Conservation (phyloP, 2,797 vertebrate genomes). For the Delichon dasypus region DNA sequence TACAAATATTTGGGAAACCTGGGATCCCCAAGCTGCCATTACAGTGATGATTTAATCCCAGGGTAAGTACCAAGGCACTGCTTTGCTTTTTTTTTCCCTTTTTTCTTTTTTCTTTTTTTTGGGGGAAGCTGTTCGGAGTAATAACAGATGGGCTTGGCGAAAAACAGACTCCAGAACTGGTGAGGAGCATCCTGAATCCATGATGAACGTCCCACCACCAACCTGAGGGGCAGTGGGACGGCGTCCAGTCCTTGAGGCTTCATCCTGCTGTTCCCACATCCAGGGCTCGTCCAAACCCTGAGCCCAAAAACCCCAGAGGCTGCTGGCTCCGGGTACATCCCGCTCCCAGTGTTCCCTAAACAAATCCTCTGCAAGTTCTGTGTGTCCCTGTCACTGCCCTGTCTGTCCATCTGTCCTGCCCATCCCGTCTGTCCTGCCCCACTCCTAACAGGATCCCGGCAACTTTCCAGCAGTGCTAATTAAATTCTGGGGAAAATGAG, state of each 20-base stretch:
- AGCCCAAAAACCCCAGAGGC: background rate
- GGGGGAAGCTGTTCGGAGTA: background rate
- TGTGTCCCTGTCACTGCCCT: background rate
- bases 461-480: background rate
- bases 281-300: background rate
- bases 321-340: background rate
- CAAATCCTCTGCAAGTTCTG: background rate
- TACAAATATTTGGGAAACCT: background rate
- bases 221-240: background rate
- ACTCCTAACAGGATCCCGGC: background rate
- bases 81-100: background rate
- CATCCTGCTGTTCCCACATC: background rate
- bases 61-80: background rate
- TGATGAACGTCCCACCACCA: background rate
- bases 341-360: background rate
- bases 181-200: background rate
- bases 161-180: background rate
- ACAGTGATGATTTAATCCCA: background rate
- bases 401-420: background rate
- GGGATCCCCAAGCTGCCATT: background rate
- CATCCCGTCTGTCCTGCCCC: background rate
- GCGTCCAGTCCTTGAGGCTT: background rate
- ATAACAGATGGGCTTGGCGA: background rate
- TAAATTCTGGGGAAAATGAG: background rate
- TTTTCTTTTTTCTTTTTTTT: no score